phyloP scores from a whole-genome alignment of 2,797 vertebrate species.

The Helarctos malayanus region DNA sequence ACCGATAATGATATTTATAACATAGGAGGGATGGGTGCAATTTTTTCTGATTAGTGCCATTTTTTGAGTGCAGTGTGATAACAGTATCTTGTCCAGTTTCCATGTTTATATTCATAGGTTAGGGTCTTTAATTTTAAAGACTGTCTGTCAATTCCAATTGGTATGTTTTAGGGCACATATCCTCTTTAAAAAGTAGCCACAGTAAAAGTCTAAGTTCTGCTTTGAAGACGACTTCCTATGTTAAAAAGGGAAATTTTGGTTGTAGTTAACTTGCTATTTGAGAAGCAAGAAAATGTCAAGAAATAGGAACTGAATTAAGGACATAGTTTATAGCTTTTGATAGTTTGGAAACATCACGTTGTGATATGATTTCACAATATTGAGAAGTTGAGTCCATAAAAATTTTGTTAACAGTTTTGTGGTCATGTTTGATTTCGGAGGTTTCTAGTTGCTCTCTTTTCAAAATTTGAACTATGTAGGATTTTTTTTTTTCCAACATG shows the following conservation, averaged over 20 bases:
- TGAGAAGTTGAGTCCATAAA: slow-evolving; percentile 39
- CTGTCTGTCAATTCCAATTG: slow-evolving; percentile 1
- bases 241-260: slow-evolving; percentile 69
- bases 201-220: slow-evolving; percentile 52
- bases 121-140: slow-evolving; percentile 48
- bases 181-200: slow-evolving; percentile 53
- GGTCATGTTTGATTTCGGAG: slow-evolving; percentile 60
- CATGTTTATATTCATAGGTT: slow-evolving; percentile 12
- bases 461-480: slow-evolving; percentile 29
- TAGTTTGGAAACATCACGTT: not conserved
- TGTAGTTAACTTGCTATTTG: slow-evolving; percentile 53
- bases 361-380: slow-evolving; percentile 19
- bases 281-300: slow-evolving; percentile 65
- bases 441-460: slow-evolving; percentile 66
- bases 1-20: not conserved
- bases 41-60: slow-evolving; percentile 45
- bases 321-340: not conserved
- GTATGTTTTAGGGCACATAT: not conserved
- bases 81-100: not conserved
- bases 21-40: not conserved
- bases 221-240: slow-evolving; percentile 48
- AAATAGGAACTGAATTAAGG: slow-evolving; percentile 68
- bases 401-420: slow-evolving; percentile 27
- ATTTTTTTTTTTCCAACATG: slow-evolving; percentile 44
- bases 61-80: not conserved